phyloP scores from a whole-genome alignment of 2,888 invertebrate genomes.

The Sussaba pulchella region DNA sequence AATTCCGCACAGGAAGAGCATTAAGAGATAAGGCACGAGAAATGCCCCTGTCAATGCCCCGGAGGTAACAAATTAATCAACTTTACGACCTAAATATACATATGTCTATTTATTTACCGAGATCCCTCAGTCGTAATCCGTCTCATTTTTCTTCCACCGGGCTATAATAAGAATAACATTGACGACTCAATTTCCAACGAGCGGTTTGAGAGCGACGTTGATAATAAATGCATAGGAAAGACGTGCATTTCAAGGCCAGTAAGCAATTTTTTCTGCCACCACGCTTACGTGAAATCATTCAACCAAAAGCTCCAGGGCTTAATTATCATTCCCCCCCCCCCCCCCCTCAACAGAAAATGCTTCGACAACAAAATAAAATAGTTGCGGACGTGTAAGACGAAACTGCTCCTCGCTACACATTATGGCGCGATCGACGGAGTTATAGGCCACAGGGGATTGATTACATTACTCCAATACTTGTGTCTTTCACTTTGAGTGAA shows the following conservation, averaged over 20 bases:
- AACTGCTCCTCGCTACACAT: constrained; percentile 40
- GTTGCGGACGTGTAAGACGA: constrained; percentile 66
- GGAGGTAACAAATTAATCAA: not conserved
- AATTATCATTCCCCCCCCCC: constrained; percentile 72
- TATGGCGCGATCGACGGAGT: constrained; percentile 8
- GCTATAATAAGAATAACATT: constrained; percentile 35
- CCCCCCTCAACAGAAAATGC: constrained; percentile 71
- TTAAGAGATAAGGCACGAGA: constrained; percentile 93
- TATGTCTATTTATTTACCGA: constrained; percentile 8
- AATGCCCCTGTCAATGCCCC: constrained; percentile 90
- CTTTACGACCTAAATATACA: constrained; percentile 21
- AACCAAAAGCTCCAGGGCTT: constrained; percentile 71
- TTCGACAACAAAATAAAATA: constrained; percentile 67
- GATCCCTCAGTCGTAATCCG: not conserved
- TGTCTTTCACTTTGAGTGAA: constrained; percentile 30
- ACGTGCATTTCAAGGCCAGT: constrained; percentile 72
- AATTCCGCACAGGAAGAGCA: constrained; percentile 92
- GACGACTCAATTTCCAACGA: constrained; percentile 45
- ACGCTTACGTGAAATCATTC: constrained; percentile 73
- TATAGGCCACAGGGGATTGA: not conserved
- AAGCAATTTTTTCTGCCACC: constrained; percentile 70
- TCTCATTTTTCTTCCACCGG: too few relatives aligned
- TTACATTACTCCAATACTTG: constrained; percentile 11
- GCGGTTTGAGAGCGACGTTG: constrained; percentile 57
- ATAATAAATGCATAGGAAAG: constrained; percentile 62